Evolutionary conservation across 2,113 vertebrate genomes (phyloP).

Genomic region (Hepsetus odoe): DNA sequence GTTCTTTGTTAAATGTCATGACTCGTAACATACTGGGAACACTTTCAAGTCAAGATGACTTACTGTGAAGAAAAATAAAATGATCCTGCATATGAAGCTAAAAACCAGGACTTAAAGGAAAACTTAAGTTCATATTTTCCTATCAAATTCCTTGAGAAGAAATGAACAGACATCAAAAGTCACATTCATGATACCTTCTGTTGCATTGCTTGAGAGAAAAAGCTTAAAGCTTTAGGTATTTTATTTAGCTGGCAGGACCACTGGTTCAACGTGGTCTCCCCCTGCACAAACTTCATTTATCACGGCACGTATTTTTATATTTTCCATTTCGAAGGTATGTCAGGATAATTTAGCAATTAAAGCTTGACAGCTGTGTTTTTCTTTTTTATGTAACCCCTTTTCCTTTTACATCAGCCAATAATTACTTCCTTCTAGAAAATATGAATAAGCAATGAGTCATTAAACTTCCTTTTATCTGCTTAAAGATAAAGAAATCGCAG

Average conservation of each 20-base stretch:
- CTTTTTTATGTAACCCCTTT: not conserved
- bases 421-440: conserved; percentile 1
- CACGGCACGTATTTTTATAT: not conserved
- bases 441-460: not conserved
- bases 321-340: not conserved
- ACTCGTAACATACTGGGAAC: conserved; percentile 75
- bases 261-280: not conserved
- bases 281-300: not conserved
- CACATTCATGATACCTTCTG: too few relatives aligned
- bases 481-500: not conserved
- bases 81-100: conserved; percentile 13
- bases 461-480: not conserved
- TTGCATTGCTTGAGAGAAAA: not conserved
- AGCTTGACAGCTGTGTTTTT: not conserved
- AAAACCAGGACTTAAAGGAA: conserved; percentile 19
- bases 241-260: not conserved
- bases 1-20: conserved; percentile 69
- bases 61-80: conserved; percentile 59
- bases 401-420: not conserved
- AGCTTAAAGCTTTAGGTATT: not conserved
- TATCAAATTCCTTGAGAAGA: conserved; percentile 9
- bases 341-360: not conserved
- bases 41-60: conserved; percentile 75
- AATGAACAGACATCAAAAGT: not conserved
- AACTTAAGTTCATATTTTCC: conserved; percentile 6